These are phyloP conservation scores for Todiramphus chloris DNA, from an alignment of 2,113 vertebrate species.

Conservation along the genomic window DNA sequence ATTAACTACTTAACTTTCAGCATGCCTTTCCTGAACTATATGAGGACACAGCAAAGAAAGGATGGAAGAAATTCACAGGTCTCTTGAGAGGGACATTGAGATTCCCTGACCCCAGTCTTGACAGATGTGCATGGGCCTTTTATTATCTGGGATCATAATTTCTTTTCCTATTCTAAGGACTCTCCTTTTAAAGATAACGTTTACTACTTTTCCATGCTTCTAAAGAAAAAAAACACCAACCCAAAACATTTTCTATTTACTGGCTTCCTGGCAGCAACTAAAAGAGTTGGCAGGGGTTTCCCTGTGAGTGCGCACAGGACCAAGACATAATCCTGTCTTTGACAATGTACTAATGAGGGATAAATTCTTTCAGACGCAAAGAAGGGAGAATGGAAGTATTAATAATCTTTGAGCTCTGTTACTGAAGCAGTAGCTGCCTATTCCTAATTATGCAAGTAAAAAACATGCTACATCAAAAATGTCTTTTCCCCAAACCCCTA, in stretches of 20 bases:
- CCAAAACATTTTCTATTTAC: neutral
- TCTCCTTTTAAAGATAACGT: neutral
- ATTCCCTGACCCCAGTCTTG: neutral
- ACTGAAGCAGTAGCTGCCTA: constrained; percentile 10
- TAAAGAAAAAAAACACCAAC: neutral
- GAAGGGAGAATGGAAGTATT: constrained; percentile 3
- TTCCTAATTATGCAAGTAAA: constrained; percentile 29
- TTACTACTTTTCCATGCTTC: neutral
- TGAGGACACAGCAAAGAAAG: neutral
- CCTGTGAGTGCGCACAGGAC: neutral
- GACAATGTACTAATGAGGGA: constrained; percentile 60
- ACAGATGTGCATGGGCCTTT: neutral
- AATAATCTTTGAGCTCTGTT: constrained; percentile 44
- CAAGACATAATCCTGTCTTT: constrained; percentile 47
- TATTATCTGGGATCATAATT: neutral
- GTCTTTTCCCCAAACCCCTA: neutral
- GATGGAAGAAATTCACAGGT: neutral
- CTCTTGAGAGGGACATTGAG: neutral
- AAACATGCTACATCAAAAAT: neutral
- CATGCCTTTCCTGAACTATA: neutral
- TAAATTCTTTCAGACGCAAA: constrained; percentile 56
- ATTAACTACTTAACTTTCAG: neutral
- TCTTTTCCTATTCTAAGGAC: neutral
- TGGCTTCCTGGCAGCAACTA: constrained; percentile 26
- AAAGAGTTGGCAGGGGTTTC: constrained; percentile 33